A percentile compares a stretch with the other conserved stretches of the same genome.
Conservation (phyloP, 2,888 invertebrate genomes). For the Lomographa bimaculata region DNA sequence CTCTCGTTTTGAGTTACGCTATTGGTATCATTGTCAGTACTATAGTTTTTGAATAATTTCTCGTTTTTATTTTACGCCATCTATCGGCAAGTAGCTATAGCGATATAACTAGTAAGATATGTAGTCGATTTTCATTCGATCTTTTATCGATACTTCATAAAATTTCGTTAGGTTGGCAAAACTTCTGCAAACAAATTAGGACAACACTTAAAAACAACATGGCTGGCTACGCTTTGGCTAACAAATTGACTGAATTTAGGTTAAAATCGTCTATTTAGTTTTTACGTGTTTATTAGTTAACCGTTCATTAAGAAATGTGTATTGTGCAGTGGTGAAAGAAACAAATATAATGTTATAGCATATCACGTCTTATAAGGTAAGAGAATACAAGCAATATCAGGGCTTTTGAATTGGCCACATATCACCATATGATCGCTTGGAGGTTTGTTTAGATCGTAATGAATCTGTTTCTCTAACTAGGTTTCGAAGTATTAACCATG, state of each 20-base stretch:
- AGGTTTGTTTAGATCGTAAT: conserved; percentile 42
- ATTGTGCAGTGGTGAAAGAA: conserved; percentile 51
- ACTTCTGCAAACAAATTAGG: background rate
- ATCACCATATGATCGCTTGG: conserved; percentile 33
- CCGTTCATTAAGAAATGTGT: conserved; percentile 44
- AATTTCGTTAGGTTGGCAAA: conserved; percentile 5
- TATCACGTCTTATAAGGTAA: conserved; percentile 64
- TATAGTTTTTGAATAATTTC: no score
- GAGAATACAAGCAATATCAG: conserved; percentile 32
- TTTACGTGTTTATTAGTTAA: conserved; percentile 47
- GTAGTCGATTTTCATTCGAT: conserved; percentile 3
- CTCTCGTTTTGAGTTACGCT: no score
- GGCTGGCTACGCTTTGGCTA: conserved; percentile 47
- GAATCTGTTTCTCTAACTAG: conserved; percentile 70
- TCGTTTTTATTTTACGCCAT: conserved; percentile 3
- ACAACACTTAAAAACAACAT: conserved; percentile 36
- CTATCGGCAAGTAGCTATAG: conserved; percentile 14
- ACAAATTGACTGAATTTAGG: conserved; percentile 50
- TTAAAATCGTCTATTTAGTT: conserved; percentile 57
- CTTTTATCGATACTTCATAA: background rate
- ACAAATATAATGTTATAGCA: conserved; percentile 68
- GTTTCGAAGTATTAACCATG: conserved; percentile 74
- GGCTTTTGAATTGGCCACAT: conserved; percentile 37
- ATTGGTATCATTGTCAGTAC: no score
- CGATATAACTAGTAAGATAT: no score